Evolutionary conservation across 2,797 vertebrate species (phyloP).

Genomic region (Parotocinclus haroldoi): DNA sequence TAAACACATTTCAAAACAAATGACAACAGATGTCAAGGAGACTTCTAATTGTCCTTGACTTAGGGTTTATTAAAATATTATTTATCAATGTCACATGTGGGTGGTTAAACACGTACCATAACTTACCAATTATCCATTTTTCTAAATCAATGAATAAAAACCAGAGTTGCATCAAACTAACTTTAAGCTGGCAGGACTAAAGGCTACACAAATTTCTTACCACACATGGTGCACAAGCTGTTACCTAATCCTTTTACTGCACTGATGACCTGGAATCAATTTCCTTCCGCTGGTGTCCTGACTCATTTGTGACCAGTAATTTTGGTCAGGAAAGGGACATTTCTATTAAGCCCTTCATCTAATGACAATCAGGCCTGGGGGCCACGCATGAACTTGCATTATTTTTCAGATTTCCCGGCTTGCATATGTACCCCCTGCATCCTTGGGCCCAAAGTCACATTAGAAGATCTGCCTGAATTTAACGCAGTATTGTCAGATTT

Average conservation of each 20-base stretch:
- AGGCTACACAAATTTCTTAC: not conserved
- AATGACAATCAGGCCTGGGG: not conserved
- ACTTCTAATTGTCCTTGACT: no score
- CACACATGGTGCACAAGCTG: constrained; percentile 13
- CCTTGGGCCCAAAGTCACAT: not conserved
- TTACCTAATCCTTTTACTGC: constrained; percentile 4
- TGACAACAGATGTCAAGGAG: no score
- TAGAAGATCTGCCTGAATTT: constrained; percentile 22
- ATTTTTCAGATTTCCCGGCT: constrained; percentile 19
- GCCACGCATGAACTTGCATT: not conserved
- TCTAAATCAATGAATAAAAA: no score
- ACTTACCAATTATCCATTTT: no score
- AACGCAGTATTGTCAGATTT: constrained; percentile 26
- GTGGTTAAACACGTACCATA: no score
- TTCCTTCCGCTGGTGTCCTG: not conserved
- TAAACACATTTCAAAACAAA: no score
- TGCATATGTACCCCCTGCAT: not conserved
- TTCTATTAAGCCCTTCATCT: constrained; percentile 9
- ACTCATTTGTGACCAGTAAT: not conserved
- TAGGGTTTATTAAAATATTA: no score
- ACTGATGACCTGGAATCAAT: constrained; percentile 11
- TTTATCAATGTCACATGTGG: no score
- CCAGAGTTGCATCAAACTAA: constrained; percentile 10
- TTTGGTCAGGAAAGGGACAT: constrained; percentile 7
- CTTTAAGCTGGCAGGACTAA: not conserved